These are phyloP conservation scores for Philopedon plagiatum DNA, from an alignment of 2,888 invertebrate species.

Conservation along the genomic window DNA sequence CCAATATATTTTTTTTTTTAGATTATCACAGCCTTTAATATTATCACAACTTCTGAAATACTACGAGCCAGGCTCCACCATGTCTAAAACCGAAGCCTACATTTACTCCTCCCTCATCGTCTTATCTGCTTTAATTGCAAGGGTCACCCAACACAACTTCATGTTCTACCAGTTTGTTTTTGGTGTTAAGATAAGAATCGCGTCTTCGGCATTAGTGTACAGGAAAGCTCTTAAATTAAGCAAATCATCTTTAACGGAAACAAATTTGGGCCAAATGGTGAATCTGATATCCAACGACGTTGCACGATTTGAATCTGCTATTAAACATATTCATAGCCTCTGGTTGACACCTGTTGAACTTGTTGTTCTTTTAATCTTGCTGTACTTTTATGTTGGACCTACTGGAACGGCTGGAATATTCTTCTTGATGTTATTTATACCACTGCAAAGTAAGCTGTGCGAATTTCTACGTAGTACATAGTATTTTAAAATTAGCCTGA, in stretches of 20 bases:
- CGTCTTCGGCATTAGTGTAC: conserved; percentile 87
- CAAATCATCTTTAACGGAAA: conserved; percentile 53
- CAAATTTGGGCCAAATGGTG: conserved; percentile 58
- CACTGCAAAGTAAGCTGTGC: conserved; percentile 63
- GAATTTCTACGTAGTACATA: neutral
- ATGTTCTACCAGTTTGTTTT: conserved; percentile 87
- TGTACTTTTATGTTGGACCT: conserved; percentile 67
- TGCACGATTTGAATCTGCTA: conserved; percentile 85
- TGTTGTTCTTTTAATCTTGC: conserved; percentile 71
- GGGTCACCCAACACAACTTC: conserved; percentile 80
- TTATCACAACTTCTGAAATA: conserved; percentile 72
- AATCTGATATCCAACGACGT: conserved; percentile 70
- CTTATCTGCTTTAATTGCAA: conserved; percentile 57
- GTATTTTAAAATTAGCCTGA: neutral
- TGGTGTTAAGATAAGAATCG: conserved; percentile 88
- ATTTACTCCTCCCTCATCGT: conserved; percentile 83
- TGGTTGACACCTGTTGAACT: conserved; percentile 80
- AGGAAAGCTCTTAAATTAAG: conserved; percentile 66
- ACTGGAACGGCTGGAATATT: conserved; percentile 66
- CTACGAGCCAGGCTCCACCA: conserved; percentile 70
- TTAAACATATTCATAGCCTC: conserved; percentile 83
- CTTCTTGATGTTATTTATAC: conserved; percentile 63
- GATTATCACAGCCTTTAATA: conserved; percentile 58
- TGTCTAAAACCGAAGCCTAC: conserved; percentile 75
- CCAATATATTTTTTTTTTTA: conserved; percentile 49